These are phyloP conservation scores for Drosophila suboccidentalis DNA, from an alignment of 2,888 invertebrate species.

Conservation along the genomic window DNA sequence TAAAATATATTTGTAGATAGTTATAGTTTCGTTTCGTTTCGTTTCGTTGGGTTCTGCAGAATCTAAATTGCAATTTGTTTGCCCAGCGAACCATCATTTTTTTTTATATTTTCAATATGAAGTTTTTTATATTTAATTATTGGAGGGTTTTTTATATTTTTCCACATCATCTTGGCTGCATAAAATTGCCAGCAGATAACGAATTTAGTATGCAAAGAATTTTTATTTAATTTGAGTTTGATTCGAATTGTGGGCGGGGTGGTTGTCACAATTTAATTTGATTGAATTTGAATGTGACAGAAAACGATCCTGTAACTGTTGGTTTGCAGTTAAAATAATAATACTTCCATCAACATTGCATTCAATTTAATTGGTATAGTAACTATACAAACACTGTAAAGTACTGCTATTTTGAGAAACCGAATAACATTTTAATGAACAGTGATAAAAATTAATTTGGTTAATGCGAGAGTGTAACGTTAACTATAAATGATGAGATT, in stretches of 20 bases:
- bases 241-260: slow-evolving; percentile 16
- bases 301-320: slow-evolving; percentile 20
- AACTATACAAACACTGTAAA: neutral
- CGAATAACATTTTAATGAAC: too few relatives aligned
- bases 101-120: slow-evolving; percentile 16
- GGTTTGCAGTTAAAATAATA: slow-evolving; percentile 1
- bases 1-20: slow-evolving; percentile 60
- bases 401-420: too few relatives aligned
- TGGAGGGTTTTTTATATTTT: slow-evolving; percentile 17
- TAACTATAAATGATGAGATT: too few relatives aligned
- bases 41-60: slow-evolving; percentile 39
- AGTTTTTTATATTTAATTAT: slow-evolving; percentile 60
- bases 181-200: slow-evolving; percentile 43
- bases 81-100: slow-evolving; percentile 29
- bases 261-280: slow-evolving; percentile 39
- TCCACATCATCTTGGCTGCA: slow-evolving; percentile 19
- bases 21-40: slow-evolving; percentile 38
- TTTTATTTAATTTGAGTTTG: slow-evolving; percentile 43
- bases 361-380: neutral
- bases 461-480: too few relatives aligned
- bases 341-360: neutral
- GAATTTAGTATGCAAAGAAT: slow-evolving; percentile 54
- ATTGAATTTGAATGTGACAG: slow-evolving; percentile 47
- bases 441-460: too few relatives aligned
- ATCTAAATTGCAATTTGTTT: slow-evolving; percentile 62